Evolutionary conservation across 1,140 invertebrate species (phyloP), one percentile per base, ranked within the genome.

Genomic region (Brachionus koreanus): DNA sequence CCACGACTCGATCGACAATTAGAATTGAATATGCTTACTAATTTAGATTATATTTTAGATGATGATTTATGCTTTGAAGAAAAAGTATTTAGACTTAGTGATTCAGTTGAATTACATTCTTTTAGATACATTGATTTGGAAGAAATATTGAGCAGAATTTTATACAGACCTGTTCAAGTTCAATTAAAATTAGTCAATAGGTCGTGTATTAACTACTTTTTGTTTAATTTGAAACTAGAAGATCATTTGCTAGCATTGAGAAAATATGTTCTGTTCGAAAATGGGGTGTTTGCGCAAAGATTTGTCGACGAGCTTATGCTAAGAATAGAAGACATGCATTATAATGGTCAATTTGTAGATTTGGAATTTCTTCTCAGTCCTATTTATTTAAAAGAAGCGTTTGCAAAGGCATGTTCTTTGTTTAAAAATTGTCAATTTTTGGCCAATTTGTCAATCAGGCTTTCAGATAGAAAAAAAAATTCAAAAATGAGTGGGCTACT

Each of bases 281-380:
- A 79, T 79, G 76, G 76, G 10, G n/a, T 61, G 19, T 79, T 79
- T 61, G 76, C 76, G n/a, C 76, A 79, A 61, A 79, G n/a, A 37
- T 65, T 79, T 37, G 76, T 79, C 13, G 76, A 79, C 23, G 76
- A 79, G 57, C 25, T 79, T 12, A 29, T 46, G 19, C 5, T 25
- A 10, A 43, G 23, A 74, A 25, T 74, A 10, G n/a, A 69, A 16
- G 33, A 69, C 16, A 69, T 39, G 16, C 29, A 69, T n/a, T 69
- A 69, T 25, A 65, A 23, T 72, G 43, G 29, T 43, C 52, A 57
- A 5, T 61, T 33, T 33, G 16, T 79, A 0, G 76, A 79, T 10
- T 43, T 79, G 46, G 49, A 57, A 61, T 42, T 42, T 57, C 13
- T 79, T 10, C 23, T 79, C 7, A 79, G 76, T 79, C 76, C 76